Percentiles rank a stretch among this genome's conserved stretches.
Conservation (phyloP, 2,888 invertebrate species). For the Piscicola geometra region DNA sequence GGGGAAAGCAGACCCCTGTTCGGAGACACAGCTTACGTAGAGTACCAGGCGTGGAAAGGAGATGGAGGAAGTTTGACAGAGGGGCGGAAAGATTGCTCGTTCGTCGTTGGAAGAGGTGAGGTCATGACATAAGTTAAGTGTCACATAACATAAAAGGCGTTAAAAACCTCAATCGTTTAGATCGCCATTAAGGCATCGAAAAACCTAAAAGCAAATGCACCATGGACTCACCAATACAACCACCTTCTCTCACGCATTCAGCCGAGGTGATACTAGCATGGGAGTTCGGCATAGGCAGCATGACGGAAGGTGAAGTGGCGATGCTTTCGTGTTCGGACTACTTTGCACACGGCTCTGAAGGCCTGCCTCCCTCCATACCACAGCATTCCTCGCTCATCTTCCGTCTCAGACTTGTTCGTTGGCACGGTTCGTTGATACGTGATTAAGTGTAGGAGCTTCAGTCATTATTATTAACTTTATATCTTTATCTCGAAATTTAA, state of each 20-base stretch:
- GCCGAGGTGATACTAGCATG: slow-evolving; percentile 25
- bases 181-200: too few species aligned
- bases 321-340: neutral
- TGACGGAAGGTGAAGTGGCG: slow-evolving; percentile 27
- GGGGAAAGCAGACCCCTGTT: slow-evolving; percentile 67
- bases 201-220: too few species aligned
- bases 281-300: slow-evolving; percentile 20
- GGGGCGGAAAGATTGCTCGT: slow-evolving; percentile 76
- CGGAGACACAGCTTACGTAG: slow-evolving; percentile 71
- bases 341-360: slow-evolving; percentile 11
- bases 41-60: slow-evolving; percentile 79
- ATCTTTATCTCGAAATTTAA: neutral
- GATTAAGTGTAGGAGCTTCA: too few species aligned
- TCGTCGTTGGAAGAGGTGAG: slow-evolving; percentile 80
- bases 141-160: too few species aligned
- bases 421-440: slow-evolving; percentile 30
- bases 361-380: neutral
- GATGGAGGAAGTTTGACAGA: slow-evolving; percentile 82
- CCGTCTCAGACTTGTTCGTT: slow-evolving; percentile 11
- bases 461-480: too few species aligned
- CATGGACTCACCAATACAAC: too few species aligned
- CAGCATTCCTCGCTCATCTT: slow-evolving; percentile 16
- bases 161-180: too few species aligned
- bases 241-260: too few species aligned
- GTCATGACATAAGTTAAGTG: too few species aligned